Evolutionary conservation across 2,797 vertebrate species (phyloP).

Genomic region (Girardinus metallicus): DNA sequence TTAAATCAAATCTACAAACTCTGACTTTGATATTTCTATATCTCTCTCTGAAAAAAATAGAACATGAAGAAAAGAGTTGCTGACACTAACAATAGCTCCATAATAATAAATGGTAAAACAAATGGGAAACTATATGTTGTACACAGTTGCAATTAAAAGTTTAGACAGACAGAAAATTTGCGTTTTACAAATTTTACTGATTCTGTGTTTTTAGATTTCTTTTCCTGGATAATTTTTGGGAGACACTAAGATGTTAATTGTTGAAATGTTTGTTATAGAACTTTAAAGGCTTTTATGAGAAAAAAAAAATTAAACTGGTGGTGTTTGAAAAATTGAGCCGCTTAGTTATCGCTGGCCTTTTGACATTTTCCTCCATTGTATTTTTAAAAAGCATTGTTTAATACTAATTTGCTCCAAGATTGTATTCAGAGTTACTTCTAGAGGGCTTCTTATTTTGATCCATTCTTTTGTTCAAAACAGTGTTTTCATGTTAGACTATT

Average conservation of each 20-base stretch:
- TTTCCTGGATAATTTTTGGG: not conserved
- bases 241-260: not conserved
- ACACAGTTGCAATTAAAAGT: not conserved
- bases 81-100: conserved; percentile 48
- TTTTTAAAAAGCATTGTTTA: not conserved
- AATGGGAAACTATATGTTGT: conserved; percentile 33
- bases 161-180: not conserved
- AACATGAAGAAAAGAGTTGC: conserved; percentile 40
- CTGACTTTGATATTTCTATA: conserved; percentile 50
- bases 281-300: not conserved
- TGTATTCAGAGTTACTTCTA: not conserved
- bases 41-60: conserved; percentile 43
- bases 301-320: not conserved
- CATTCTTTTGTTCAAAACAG: not conserved
- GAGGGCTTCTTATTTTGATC: not conserved
- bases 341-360: not conserved
- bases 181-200: not conserved
- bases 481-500: not conserved
- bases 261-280: not conserved
- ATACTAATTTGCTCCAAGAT: not conserved
- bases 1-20: conserved; percentile 20
- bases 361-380: not conserved
- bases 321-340: not conserved
- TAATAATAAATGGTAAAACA: conserved; percentile 25
- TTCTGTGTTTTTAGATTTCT: not conserved